phyloP scores from a whole-genome alignment of 2,113 vertebrate genomes.

The Sorex araneus region DNA sequence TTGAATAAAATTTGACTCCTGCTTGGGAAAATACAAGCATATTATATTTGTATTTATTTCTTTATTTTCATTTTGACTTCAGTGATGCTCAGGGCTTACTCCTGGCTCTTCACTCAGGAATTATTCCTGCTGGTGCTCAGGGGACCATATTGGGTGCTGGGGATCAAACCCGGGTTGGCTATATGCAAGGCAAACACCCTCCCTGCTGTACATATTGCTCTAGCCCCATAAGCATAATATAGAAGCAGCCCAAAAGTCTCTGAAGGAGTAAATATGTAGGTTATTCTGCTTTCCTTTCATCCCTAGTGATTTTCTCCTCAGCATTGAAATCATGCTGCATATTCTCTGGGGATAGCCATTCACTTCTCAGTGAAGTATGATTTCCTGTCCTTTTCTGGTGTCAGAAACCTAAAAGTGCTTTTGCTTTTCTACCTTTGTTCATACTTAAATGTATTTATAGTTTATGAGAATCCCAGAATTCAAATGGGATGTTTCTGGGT shows the following conservation, averaged over 20 bases:
- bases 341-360: too few relatives aligned
- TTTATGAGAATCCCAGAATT: neutral
- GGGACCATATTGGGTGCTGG: too few relatives aligned
- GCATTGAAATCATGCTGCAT: neutral
- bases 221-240: too few relatives aligned
- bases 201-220: too few relatives aligned
- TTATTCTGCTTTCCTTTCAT: neutral
- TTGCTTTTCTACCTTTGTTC: neutral
- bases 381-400: neutral
- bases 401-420: neutral
- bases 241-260: neutral
- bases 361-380: neutral
- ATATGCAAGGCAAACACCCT: too few relatives aligned
- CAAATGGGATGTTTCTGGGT: neutral
- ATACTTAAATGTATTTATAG: conserved; percentile 20
- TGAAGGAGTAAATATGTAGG: neutral
- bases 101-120: too few relatives aligned
- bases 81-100: too few relatives aligned
- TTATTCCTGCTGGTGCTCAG: too few relatives aligned
- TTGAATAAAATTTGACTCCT: neutral
- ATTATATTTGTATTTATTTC: neutral
- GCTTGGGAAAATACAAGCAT: neutral
- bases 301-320: neutral
- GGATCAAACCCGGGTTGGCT: too few relatives aligned
- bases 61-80: too few relatives aligned